Evolutionary conservation across 35 echinoderm and acorn worm genomes (phyloP).

Genomic region (Ptychodera flava): DNA sequence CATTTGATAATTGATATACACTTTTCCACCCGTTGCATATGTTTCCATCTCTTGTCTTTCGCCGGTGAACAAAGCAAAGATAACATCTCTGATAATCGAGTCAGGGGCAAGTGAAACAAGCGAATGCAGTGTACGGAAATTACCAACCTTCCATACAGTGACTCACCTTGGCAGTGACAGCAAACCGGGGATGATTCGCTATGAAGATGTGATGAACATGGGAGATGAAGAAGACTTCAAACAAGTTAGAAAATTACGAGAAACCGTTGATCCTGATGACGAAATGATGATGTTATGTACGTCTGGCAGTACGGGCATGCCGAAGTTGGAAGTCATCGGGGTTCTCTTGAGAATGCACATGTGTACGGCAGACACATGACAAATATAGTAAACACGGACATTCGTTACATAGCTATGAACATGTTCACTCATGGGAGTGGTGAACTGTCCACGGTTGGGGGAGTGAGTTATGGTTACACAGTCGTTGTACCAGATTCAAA

Average conservation of each 20-base stretch:
- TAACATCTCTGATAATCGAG: not conserved
- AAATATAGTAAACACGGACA: not conserved
- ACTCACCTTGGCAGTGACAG: not conserved
- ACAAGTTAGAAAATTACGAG: not conserved
- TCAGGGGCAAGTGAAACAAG: not conserved
- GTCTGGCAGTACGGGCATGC: not conserved
- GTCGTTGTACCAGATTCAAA: not conserved
- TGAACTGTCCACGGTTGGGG: not conserved
- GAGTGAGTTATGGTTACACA: not conserved
- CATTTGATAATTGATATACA: too few relatives aligned
- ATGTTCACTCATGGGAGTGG: not conserved
- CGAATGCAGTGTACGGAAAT: not conserved
- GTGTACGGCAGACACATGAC: not conserved
- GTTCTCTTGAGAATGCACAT: not conserved
- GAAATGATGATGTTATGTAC: not conserved
- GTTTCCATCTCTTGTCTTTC: too few relatives aligned
- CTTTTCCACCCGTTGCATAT: too few relatives aligned
- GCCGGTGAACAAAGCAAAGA: not conserved
- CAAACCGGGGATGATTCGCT: not conserved
- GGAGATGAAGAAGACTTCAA: not conserved
- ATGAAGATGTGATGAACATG: not conserved
- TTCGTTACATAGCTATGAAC: not conserved
- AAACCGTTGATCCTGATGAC: not conserved
- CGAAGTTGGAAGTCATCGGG: not conserved
- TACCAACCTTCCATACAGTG: not conserved